Percentiles rank a stretch among this genome's conserved stretches.
Conservation (phyloP, 1,140 invertebrate species). For the Muscidifurax raptorellus region DNA sequence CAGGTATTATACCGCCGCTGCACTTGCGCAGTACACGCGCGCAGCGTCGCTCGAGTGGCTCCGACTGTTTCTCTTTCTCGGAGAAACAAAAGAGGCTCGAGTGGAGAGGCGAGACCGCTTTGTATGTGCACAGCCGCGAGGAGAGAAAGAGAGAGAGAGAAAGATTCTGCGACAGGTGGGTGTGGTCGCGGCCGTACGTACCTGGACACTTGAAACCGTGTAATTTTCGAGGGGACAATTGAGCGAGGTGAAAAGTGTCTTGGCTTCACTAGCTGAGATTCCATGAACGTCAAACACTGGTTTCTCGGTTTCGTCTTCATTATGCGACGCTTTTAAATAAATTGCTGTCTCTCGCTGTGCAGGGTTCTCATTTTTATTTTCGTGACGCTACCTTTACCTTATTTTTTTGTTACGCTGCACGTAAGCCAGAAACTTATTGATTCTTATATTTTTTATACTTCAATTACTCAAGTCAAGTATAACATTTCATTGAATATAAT, state of each 20-base stretch:
- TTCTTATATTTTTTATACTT: too few species aligned
- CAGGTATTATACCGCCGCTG: constrained; percentile 3
- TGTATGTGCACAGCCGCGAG: not conserved
- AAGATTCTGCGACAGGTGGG: constrained; percentile 43
- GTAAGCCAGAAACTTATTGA: too few species aligned
- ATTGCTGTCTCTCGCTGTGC: not conserved
- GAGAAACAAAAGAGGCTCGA: constrained; percentile 20
- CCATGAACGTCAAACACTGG: not conserved
- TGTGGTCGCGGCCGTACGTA: constrained; percentile 33
- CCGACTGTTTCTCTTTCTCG: not conserved
- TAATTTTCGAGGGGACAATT: constrained; percentile 50
- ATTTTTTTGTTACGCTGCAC: too few species aligned
- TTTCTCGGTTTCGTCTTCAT: constrained; percentile 7
- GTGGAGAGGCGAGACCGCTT: not conserved
- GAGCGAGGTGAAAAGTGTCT: constrained; percentile 45
- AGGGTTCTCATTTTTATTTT: too few species aligned
- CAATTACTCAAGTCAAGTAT: too few species aligned
- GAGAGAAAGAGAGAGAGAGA: not conserved
- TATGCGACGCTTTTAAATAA: not conserved
- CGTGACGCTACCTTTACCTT: too few species aligned
- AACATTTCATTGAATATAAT: too few species aligned
- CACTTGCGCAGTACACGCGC: not conserved
- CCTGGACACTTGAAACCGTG: constrained; percentile 20
- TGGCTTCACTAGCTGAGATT: not conserved
- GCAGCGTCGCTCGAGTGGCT: not conserved